Conservation (phyloP, 1,140 invertebrate species). For the Philotrypesis tridentata region DNA sequence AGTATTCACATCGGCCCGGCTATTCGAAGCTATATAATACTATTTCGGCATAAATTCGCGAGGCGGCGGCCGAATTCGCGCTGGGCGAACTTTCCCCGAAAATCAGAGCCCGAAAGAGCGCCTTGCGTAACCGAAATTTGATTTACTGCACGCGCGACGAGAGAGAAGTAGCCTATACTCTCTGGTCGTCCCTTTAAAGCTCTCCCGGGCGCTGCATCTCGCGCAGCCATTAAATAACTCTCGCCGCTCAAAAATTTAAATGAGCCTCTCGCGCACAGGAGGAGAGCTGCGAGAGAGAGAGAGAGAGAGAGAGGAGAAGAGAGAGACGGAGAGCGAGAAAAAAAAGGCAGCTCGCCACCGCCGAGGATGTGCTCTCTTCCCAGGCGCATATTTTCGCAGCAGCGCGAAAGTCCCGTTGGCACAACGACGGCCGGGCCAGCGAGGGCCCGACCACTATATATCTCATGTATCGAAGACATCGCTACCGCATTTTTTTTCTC, state of each 20-base stretch:
- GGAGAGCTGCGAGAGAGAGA: not conserved
- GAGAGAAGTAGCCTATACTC: not conserved
- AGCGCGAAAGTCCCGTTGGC: slow-evolving; percentile 29
- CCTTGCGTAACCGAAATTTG: not conserved
- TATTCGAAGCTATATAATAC: no score
- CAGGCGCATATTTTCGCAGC: slow-evolving; percentile 8
- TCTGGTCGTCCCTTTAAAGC: not conserved
- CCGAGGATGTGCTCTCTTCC: not conserved
- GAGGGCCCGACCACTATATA: not conserved
- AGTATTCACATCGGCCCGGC: no score
- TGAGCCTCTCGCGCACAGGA: not conserved
- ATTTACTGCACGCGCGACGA: not conserved
- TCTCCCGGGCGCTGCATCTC: not conserved
- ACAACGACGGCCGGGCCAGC: not conserved
- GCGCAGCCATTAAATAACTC: not conserved
- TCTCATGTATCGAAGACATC: not conserved
- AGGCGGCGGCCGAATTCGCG: no score
- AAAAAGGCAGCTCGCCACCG: no score
- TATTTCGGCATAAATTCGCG: no score
- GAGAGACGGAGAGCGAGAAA: no score
- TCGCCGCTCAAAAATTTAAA: not conserved
- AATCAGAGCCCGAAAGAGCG: not conserved
- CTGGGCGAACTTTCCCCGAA: not conserved
- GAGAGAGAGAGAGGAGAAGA: not conserved
- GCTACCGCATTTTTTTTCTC: slow-evolving; percentile 35